Base-by-base conservation (phyloP, 2,797 vertebrate species). In the Scarus forsteni region DNA sequence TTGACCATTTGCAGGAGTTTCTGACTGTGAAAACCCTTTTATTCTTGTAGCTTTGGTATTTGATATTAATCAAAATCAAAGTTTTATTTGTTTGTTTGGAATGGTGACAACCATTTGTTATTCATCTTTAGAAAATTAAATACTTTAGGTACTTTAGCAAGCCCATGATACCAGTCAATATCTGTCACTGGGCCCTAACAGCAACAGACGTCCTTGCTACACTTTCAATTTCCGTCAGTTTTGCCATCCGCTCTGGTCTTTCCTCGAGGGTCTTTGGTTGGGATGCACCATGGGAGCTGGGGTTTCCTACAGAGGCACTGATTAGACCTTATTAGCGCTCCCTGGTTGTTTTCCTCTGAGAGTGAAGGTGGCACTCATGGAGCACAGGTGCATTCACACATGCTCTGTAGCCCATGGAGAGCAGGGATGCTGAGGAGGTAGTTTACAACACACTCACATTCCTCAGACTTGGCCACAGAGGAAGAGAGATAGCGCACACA, bases 281-380 rank as follows among this genome's bases (percentile, higher is more conserved):
- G 62, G 65, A 11, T 56, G 71, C 70, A 40, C 48, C 70, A 48
- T 73, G 79, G 84, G 80, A 83, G 46, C 52, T 62, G 54, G 34
- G 51, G 16, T 67, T 82, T 80, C 76, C 91, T 75, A 48, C 63
- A 10, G 85, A 81, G 85, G 77, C 63, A 15, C 60, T 81, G 70
- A 90, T 92, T 92, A 92, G 66, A 55, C 57, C 75, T 77, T 72
- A 91, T 92, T 93, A 91, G 63, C 38, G n/a, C 60, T 90, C 88
- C 84, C 84, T 74, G 36, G 76, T 67, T 59, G 80, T 42, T 75
- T 71, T 34, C 85, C 63, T 14, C n/a, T 43, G 86, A 78, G 81
- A 67, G 38, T 34, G 85, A 9, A 77, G 59, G 52, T 56, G 36
- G 57, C 64, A 54, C 16, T 67, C 48, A 54, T 42, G 45, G 35